These are phyloP conservation scores for Drosophila neotestacea DNA, from an alignment of 2,888 invertebrate species.

Conservation along the genomic window DNA sequence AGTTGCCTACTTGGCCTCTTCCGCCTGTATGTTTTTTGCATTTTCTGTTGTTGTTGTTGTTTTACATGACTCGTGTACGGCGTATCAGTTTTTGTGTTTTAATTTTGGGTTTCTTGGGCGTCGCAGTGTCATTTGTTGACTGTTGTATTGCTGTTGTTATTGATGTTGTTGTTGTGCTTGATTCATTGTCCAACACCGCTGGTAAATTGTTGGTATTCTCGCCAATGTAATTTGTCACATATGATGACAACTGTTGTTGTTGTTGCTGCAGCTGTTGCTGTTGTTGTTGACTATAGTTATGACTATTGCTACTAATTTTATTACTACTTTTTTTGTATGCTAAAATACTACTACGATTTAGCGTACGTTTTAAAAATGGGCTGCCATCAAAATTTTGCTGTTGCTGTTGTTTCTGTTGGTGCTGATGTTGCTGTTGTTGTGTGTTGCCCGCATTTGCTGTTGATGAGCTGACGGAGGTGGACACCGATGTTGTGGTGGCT, in stretches of 20 bases:
- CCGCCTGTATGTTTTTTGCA: conserved; percentile 18
- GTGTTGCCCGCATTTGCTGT: conserved; percentile 37
- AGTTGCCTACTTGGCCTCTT: conserved; percentile 28
- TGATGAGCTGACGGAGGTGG: conserved; percentile 61
- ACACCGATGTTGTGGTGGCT: conserved; percentile 63
- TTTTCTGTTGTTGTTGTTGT: not conserved
- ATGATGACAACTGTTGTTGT: conserved; percentile 70
- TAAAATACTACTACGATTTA: conserved; percentile 72
- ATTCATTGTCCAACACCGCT: conserved; percentile 67
- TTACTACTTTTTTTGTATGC: conserved; percentile 68
- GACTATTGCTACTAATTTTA: conserved; percentile 67
- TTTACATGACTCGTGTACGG: conserved; percentile 81
- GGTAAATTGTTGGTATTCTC: conserved; percentile 84
- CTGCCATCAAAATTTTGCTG: conserved; percentile 66
- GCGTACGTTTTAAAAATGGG: conserved; percentile 83
- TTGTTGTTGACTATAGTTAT: conserved; percentile 57
- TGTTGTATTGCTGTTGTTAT: conserved; percentile 42
- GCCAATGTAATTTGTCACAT: conserved; percentile 86
- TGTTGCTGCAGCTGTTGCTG: conserved; percentile 44
- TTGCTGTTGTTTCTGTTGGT: conserved; percentile 45
- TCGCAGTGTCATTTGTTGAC: conserved; percentile 54
- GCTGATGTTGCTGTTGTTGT: conserved; percentile 41
- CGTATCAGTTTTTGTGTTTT: conserved; percentile 84
- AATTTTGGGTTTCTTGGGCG: conserved; percentile 76
- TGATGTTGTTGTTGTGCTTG: conserved; percentile 50